These are phyloP conservation scores for Toxotes chatareus DNA, from an alignment of 2,113 vertebrate genomes.

Conservation along the genomic window DNA sequence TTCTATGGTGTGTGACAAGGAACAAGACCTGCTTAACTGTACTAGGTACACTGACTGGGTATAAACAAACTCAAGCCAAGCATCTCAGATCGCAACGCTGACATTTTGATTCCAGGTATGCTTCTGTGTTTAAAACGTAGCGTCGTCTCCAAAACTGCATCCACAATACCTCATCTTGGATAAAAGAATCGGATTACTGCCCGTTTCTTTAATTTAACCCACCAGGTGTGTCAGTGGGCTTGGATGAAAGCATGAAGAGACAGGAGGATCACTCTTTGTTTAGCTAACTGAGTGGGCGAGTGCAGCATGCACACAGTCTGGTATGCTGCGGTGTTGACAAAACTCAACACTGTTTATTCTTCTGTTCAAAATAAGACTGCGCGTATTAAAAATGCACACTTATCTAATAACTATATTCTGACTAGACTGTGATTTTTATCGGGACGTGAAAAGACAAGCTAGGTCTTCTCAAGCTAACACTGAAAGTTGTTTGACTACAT, in stretches of 20 bases:
- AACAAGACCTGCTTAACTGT: background rate
- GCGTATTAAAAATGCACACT: background rate
- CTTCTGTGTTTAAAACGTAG: background rate
- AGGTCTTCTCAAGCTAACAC: background rate
- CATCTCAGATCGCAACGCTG: too few species aligned
- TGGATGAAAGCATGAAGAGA: background rate
- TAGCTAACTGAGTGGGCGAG: slow-evolving; percentile 32
- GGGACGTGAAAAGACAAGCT: background rate
- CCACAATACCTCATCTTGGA: fast-evolving
- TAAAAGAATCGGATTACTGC: background rate
- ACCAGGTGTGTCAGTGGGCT: background rate
- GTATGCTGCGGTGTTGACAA: slow-evolving; percentile 53
- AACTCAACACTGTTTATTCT: background rate
- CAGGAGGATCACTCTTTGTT: slow-evolving; percentile 53
- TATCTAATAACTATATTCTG: background rate
- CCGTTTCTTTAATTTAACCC: background rate
- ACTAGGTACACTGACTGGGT: background rate
- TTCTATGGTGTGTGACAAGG: background rate
- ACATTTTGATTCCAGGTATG: background rate
- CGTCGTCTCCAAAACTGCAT: background rate
- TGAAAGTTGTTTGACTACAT: background rate
- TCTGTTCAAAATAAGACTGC: background rate
- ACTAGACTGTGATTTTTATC: background rate
- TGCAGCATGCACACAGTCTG: slow-evolving; percentile 4
- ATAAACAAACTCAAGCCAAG: slow-evolving; percentile 8